Conservation (phyloP, 2,888 invertebrate species). For the Netelia fuscicornis region DNA sequence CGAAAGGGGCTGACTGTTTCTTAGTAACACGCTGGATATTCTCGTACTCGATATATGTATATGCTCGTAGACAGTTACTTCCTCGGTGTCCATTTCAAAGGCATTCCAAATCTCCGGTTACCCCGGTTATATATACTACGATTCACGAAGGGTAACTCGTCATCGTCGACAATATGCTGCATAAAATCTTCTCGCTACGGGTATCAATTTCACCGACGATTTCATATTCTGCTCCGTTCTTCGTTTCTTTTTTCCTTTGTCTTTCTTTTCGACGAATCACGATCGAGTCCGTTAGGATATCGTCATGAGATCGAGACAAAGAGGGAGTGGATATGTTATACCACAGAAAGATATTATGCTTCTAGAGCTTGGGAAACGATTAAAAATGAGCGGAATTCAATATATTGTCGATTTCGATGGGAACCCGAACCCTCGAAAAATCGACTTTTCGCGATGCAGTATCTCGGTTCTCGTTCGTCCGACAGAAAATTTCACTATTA, state of each 20-base stretch:
- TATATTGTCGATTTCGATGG: too few relatives aligned
- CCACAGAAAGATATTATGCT: background rate
- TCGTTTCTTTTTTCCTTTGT: background rate
- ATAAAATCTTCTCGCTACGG: constrained; percentile 13
- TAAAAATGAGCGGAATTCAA: too few relatives aligned
- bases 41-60: background rate
- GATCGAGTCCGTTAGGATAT: background rate
- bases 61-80: background rate
- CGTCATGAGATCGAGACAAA: background rate
- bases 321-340: background rate
- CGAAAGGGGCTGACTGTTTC: too few relatives aligned
- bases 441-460: too few relatives aligned
- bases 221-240: background rate
- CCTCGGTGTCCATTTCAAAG: constrained; percentile 30
- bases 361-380: too few relatives aligned
- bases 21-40: too few relatives aligned
- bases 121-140: constrained; percentile 8
- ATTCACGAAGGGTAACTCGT: constrained; percentile 28
- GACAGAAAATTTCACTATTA: too few relatives aligned
- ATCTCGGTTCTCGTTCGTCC: too few relatives aligned
- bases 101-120: constrained; percentile 25
- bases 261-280: background rate
- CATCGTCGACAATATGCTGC: constrained; percentile 35
- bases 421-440: too few relatives aligned
- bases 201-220: constrained; percentile 28